Evolutionary conservation across 2,797 vertebrate genomes (phyloP).

Genomic region (Stomatorhinus walkeri): DNA sequence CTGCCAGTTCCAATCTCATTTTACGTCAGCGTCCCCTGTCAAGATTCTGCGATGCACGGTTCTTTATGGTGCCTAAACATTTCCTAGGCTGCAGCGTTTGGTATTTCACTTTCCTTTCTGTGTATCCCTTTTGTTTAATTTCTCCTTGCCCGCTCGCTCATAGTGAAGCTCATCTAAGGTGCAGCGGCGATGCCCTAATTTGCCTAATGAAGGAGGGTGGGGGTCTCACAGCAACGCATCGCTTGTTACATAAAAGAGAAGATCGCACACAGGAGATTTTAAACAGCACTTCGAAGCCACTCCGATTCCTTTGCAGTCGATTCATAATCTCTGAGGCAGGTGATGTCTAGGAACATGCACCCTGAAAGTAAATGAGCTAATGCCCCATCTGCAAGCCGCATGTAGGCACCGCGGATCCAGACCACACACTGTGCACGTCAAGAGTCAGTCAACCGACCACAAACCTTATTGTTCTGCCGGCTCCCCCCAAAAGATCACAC

Average conservation of each 20-base stretch:
- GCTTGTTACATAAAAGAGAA: not conserved
- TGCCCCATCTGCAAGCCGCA: constrained; percentile 13
- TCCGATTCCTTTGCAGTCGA: not conserved
- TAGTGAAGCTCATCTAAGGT: not conserved
- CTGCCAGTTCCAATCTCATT: constrained; percentile 9
- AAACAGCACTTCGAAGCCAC: not conserved
- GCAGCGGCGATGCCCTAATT: not conserved
- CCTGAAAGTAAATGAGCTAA: constrained; percentile 30
- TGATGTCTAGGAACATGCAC: not conserved
- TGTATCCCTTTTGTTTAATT: not conserved
- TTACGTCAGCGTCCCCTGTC: not conserved
- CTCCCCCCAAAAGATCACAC: constrained; percentile 35
- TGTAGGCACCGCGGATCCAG: constrained; percentile 27
- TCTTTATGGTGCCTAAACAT: constrained; percentile 4
- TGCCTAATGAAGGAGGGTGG: not conserved
- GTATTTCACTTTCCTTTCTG: not conserved
- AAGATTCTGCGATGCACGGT: not conserved
- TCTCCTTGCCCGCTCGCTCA: not conserved
- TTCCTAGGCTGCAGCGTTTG: not conserved
- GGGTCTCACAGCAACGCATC: constrained; percentile 12
- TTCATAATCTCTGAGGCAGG: not conserved
- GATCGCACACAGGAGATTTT: not conserved
- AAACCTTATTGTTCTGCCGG: not conserved
- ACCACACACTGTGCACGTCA: constrained; percentile 18
- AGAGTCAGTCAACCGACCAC: constrained; percentile 16